Conservation (phyloP, 2,113 vertebrate genomes). For the Ptilonorhynchus violaceus region DNA sequence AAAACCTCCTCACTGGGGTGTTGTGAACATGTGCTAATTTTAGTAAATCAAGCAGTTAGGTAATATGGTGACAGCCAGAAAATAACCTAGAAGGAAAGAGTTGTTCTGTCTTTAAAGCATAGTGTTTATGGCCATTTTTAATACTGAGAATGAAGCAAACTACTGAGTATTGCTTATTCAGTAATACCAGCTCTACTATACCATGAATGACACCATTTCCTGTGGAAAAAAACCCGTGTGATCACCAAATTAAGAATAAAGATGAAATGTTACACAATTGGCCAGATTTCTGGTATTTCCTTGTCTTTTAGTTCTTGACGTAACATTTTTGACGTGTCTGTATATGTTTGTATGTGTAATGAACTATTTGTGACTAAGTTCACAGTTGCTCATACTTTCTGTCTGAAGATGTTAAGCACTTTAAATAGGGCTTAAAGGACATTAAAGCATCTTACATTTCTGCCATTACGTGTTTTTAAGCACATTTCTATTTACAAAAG, state of each 20-base stretch:
- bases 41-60: constrained; percentile 11
- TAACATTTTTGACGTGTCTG: neutral
- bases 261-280: neutral
- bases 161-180: neutral
- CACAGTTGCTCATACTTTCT: neutral
- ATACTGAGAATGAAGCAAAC: constrained; percentile 19
- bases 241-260: neutral
- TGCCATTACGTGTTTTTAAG: neutral
- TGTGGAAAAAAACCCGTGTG: neutral
- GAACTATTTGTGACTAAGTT: neutral
- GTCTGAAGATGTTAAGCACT: neutral
- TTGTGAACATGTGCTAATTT: neutral
- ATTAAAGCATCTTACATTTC: neutral
- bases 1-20: neutral
- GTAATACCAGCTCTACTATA: constrained; percentile 4
- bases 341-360: neutral
- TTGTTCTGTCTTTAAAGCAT: neutral
- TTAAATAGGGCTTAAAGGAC: neutral
- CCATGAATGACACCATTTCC: neutral
- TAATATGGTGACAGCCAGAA: constrained; percentile 40
- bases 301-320: neutral
- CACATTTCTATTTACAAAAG: neutral
- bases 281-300: neutral
- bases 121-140: neutral
- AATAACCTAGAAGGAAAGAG: neutral